Conservation (phyloP, 2,797 vertebrate species). For the Chiroxiphia lanceolata region DNA sequence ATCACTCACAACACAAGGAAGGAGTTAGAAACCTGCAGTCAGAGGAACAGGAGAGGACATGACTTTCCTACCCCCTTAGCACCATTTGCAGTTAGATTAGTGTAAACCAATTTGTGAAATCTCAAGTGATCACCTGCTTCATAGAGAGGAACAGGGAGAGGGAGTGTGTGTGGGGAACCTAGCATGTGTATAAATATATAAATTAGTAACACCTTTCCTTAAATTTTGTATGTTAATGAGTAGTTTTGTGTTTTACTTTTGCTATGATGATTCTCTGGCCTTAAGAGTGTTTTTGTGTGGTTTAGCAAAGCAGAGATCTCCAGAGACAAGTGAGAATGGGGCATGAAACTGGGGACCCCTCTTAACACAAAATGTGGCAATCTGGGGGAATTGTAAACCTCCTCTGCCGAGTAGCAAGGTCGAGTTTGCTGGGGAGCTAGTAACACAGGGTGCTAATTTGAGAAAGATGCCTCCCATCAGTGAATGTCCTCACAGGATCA, state of each 20-base stretch:
- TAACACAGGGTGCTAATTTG: background rate
- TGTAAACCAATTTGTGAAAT: background rate
- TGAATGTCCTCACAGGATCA: background rate
- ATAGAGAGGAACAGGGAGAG: background rate
- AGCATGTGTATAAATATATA: background rate
- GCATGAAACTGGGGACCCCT: background rate
- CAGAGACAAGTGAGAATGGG: background rate
- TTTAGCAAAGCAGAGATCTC: background rate
- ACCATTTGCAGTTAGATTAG: fast-evolving
- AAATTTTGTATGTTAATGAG: background rate
- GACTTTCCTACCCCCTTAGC: background rate
- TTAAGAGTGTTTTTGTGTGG: background rate
- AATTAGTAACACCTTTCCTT: background rate
- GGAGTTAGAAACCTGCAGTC: background rate
- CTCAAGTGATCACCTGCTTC: background rate
- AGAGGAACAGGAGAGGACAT: background rate
- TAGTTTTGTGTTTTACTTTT: background rate
- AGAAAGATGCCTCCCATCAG: background rate
- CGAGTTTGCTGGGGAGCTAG: background rate
- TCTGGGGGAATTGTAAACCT: background rate
- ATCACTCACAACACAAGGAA: background rate
- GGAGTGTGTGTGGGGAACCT: background rate
- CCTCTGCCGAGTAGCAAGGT: background rate
- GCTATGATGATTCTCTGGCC: background rate
- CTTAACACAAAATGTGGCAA: background rate